A percentile compares a stretch with the other conserved stretches of the same genome.
phyloP scores from a whole-genome alignment of 2,888 invertebrate genomes.

The Meteorus colon region DNA sequence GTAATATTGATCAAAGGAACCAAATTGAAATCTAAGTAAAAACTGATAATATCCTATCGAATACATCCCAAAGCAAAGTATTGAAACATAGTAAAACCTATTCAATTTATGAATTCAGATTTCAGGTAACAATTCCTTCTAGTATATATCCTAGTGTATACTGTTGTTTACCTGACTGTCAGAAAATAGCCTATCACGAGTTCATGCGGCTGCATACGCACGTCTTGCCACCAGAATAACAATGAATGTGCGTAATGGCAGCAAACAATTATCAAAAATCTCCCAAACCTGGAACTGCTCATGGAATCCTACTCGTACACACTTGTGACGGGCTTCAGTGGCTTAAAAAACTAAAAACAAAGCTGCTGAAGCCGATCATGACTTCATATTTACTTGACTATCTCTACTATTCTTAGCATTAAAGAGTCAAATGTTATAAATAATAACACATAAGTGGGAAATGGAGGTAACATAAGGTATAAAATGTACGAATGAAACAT shows the following conservation, averaged over 20 bases:
- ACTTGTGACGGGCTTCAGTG: conserved; percentile 20
- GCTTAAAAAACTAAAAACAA: conserved; percentile 3
- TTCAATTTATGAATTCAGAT: too few relatives aligned
- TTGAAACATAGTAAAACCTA: too few relatives aligned
- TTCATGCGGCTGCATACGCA: conserved; percentile 15
- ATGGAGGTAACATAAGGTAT: too few relatives aligned
- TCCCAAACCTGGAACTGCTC: conserved; percentile 29
- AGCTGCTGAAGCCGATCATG: conserved; percentile 31
- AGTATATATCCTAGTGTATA: not conserved
- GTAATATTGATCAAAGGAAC: too few relatives aligned
- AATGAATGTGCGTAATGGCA: not conserved
- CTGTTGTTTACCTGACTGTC: not conserved
- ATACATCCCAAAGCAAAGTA: too few relatives aligned
- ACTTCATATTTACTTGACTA: too few relatives aligned
- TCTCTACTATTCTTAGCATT: too few relatives aligned
- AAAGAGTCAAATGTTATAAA: too few relatives aligned
- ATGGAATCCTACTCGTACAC: conserved; percentile 32
- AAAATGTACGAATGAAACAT: too few relatives aligned
- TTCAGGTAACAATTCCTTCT: not conserved
- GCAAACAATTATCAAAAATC: conserved; percentile 26
- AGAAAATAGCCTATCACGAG: conserved; percentile 28
- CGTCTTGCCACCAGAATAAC: conserved; percentile 12
- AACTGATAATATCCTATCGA: too few relatives aligned
- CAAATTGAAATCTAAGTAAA: too few relatives aligned
- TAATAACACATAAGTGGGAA: too few relatives aligned